Evolutionary conservation across 2,888 invertebrate species (phyloP), one percentile per base, ranked within the genome.

Genomic region (Tuberolachnus salignus): DNA sequence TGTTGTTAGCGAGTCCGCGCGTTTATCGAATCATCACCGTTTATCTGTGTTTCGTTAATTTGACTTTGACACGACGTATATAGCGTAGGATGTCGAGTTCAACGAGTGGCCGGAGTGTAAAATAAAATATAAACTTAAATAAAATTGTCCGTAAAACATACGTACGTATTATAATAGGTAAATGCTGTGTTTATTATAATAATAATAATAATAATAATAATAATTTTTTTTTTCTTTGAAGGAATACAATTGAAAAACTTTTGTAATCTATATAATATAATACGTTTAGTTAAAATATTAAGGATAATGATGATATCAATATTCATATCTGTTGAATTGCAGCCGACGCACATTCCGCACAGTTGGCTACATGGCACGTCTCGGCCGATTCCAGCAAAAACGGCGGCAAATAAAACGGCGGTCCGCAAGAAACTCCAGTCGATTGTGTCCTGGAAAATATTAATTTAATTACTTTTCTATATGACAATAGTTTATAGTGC

Each of bases 381-480:
- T 78, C 78, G 0, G 78, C 69, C n/a, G 78, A 67, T 69, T 78
- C 78, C 49, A 78, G 42, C 21, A 78, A 59, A 42, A 69, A 78
- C 59, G 78, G 78, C 9, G 78, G 78, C 78, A 78, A 67, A 69
- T 78, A 78, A 44, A 78, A 78, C 11, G 78, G 78, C 42, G 78
- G 67, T 16, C 67, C 78, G 13, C 78, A 78, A 9, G 78, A 57
- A 69, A 78, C 69, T 51, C 69, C 78, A 4, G 69, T 51, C 13
- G 78, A 69, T 42, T 78, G 78, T 1, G 78, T 69, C 42, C 78
- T 78, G 21, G 16, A 69, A 63, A 26, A 26, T 14, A 61, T 44
- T 19, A n/a, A 0, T 26, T 26, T 51, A 34, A 34, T 34, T 34
- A n/a, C n/a, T n/a, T n/a, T n/a, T n/a, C n/a, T n/a, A n/a, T n/a